A percentile compares a stretch with the other conserved stretches of the same genome.
Conservation (phyloP, 2,113 vertebrate genomes). For the Archilochus colubris region DNA sequence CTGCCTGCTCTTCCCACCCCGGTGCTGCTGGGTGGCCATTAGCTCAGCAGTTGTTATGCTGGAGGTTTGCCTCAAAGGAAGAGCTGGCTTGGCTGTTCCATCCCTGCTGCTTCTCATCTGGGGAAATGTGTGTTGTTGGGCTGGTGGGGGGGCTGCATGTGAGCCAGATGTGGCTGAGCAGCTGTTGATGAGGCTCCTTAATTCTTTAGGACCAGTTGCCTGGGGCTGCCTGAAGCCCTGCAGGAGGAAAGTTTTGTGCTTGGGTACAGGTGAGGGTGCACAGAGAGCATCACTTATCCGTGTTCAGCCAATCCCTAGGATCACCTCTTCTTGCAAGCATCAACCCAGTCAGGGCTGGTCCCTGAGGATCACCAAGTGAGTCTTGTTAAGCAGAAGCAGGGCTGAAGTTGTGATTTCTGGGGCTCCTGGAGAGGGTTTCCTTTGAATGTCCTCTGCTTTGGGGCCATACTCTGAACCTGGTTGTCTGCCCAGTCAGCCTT, state of each 20-base stretch:
- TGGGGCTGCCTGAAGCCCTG: background rate
- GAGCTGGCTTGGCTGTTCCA: background rate
- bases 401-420: background rate
- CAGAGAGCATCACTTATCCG: background rate
- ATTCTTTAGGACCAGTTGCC: background rate
- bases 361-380: accelerated
- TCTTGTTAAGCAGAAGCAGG: background rate
- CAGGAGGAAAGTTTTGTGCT: background rate
- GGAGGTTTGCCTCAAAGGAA: background rate
- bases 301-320: accelerated
- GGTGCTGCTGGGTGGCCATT: background rate
- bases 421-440: background rate
- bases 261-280: background rate
- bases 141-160: background rate
- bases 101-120: background rate
- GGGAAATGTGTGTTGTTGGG: accelerated
- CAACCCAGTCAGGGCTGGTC: accelerated
- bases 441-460: background rate
- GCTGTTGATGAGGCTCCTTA: too few relatives aligned
- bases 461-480: background rate
- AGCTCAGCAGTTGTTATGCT: accelerated
- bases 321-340: accelerated
- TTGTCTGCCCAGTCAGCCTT: background rate
- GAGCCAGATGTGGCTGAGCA: background rate
- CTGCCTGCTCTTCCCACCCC: background rate